These are phyloP conservation scores for Plodia interpunctella DNA, from an alignment of 1,140 invertebrate species.

Conservation along the genomic window DNA sequence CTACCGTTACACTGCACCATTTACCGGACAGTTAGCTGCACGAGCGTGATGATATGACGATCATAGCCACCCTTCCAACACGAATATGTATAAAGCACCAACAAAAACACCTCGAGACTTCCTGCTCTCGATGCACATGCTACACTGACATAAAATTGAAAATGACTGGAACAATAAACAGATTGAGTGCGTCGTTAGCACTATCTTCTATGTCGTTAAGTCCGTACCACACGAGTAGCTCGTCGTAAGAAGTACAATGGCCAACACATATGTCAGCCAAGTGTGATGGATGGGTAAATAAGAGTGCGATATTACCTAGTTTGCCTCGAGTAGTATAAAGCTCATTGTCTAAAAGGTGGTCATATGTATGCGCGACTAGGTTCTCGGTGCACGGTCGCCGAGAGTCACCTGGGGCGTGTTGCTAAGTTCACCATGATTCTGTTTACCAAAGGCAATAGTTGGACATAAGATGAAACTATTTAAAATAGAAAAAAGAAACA, in stretches of 20 bases:
- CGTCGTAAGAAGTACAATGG: conserved; percentile 38
- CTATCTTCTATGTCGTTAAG: conserved; percentile 40
- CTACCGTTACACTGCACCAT: conserved; percentile 68
- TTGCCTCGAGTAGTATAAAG: conserved; percentile 29
- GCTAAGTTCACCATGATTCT: not conserved
- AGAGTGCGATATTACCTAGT: conserved; percentile 45
- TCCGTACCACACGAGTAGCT: conserved; percentile 36
- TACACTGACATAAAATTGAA: conserved; percentile 16
- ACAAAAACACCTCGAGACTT: conserved; percentile 13
- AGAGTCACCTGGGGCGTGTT: not conserved
- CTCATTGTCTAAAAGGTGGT: conserved; percentile 44
- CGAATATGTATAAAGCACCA: conserved; percentile 15
- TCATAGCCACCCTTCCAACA: conserved; percentile 21
- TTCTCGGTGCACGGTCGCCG: not conserved
- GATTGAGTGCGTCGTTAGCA: conserved; percentile 42
- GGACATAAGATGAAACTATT: too few species aligned
- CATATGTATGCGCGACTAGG: conserved; percentile 2
- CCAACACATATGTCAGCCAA: conserved; percentile 38
- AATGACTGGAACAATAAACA: conserved; percentile 32
- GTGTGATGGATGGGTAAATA: conserved; percentile 53
- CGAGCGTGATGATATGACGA: conserved; percentile 22
- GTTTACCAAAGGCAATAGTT: not conserved
- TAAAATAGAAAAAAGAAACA: too few species aligned
- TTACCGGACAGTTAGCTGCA: conserved; percentile 49
- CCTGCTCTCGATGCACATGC: conserved; percentile 1